Percentiles rank a stretch among this genome's conserved stretches.
Evolutionary conservation across 2,113 vertebrate species (phyloP).

Genomic region (Toxotes chatareus): DNA sequence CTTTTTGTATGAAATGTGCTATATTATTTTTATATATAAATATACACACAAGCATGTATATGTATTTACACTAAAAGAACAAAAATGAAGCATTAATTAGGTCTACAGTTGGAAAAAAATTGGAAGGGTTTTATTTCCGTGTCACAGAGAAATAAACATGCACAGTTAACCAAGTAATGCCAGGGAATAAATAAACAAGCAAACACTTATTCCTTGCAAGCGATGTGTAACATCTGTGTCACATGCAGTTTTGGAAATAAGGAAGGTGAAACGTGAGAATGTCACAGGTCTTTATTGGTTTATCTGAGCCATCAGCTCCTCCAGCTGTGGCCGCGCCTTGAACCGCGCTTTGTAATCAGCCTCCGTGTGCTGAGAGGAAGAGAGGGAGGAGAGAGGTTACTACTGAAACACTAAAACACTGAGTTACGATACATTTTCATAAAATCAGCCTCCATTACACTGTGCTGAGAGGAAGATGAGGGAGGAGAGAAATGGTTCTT

Average conservation of each 20-base stretch:
- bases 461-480: no score
- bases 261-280: neutral
- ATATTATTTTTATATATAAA: no score
- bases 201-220: neutral
- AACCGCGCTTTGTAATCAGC: constrained; percentile 87
- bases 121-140: constrained; percentile 14
- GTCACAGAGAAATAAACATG: neutral
- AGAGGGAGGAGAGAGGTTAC: neutral
- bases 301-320: constrained; percentile 88
- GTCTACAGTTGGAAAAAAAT: neutral
- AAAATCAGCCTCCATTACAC: no score
- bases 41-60: no score
- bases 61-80: neutral
- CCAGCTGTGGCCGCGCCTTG: constrained; percentile 91
- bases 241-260: neutral
- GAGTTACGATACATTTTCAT: neutral
- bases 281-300: neutral
- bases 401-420: neutral
- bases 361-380: constrained; percentile 87
- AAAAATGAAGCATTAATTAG: neutral
- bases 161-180: neutral
- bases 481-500: no score
- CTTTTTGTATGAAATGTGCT: no score
- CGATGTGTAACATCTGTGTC: neutral
- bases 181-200: constrained; percentile 14